Evolutionary conservation across 2,888 invertebrate species (phyloP), one percentile per base, ranked within the genome.

Genomic region (Leucoptera coffeella): DNA sequence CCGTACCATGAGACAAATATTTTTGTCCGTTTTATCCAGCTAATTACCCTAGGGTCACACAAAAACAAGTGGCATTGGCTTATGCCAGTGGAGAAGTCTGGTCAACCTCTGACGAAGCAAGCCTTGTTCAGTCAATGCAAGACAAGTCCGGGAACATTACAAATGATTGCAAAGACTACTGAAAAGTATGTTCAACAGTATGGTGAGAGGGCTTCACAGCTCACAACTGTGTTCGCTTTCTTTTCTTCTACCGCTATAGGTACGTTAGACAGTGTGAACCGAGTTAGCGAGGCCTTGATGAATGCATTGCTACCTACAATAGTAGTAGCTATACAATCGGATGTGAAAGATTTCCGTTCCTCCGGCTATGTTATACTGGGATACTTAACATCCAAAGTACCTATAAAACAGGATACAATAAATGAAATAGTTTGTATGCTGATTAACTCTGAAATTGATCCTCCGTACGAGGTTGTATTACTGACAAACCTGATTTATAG

Each of bases 1-100:
- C 96, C 97, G 0, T 96, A 93, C 50, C 93, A 96, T 53, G 90
- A 93, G 43, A 90, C 92, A 1, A 85, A 85, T 36, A 82, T 89
- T 33, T 99, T 96, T 61, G 81, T 88, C 0, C 60, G 79, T 40
- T 77, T 90, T 25, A 49, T 96, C 2, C 89, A 93, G 50, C 64
- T 92, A 1, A 47, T 88, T 39, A 73, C 82, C 27, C 49, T 94
- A 8, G 73, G 73, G 12, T 59, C 76, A 5, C 40, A 50, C 1
- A 58, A 57, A n/a, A 77, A 77, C 28, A 67, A 74, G 30, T 93
- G 89, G 87, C 60, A 73, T 35, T 93, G 90, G 85, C 53, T 96
- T 14, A 52, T 72, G 14, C 67, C 79, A 0, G 47, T 89, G 3
- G 85, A 89, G 47, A 84, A 83, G 45, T 71, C 80, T 7, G 89